Base-by-base conservation (phyloP, 2,113 vertebrate species). In the Sceloporus undulatus region DNA sequence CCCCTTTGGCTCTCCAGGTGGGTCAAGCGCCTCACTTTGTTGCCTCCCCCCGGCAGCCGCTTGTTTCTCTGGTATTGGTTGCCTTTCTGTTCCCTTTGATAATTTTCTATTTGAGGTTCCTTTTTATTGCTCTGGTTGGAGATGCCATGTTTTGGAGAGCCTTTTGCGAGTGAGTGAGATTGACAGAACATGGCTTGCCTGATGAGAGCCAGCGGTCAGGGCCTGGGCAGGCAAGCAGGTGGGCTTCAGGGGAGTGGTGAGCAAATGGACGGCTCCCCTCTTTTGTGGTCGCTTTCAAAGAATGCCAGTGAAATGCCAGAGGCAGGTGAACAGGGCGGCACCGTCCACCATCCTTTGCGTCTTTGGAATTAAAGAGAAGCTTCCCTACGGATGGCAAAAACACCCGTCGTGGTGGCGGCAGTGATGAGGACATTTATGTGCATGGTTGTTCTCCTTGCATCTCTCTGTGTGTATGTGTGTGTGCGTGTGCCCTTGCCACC, bases 1-100 rank as follows among this genome's bases (percentile, higher is more conserved):
- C 93, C 91, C 71, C 83, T 88, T 84, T 52, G 87, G 94, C 96
- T 95, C 95, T 95, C 96, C 96, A 96, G 96, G 97, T 97, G 96
- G 96, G 96, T 96, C 92, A 83, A 90, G 94, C 89, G 79, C 85
- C 3, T 95, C 94, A 95, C 91, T 96, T 96, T 95, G 95, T 95
- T 91, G 96, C 90, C 62, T 8, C 93, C 84, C 52, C 92, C 94
- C 84, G 42, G 92, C 94, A 76, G 11, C 89, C 80, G 92, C 88
- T 90, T 62, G 5, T 87, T 29, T 66, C 59, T 91, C 65, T 75
- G 87, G 25, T 91, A 86, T 88, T 92, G 93, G 40, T 87, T 65
- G 38, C 14, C 27, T 76, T 66, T 87, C 78, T 84, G 90, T 93
- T 82, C 1, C 1, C 59, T 87, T 87, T 91, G 21, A n/a, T 84